Conservation (phyloP, 2,113 vertebrate species). For the Piprites chloris region DNA sequence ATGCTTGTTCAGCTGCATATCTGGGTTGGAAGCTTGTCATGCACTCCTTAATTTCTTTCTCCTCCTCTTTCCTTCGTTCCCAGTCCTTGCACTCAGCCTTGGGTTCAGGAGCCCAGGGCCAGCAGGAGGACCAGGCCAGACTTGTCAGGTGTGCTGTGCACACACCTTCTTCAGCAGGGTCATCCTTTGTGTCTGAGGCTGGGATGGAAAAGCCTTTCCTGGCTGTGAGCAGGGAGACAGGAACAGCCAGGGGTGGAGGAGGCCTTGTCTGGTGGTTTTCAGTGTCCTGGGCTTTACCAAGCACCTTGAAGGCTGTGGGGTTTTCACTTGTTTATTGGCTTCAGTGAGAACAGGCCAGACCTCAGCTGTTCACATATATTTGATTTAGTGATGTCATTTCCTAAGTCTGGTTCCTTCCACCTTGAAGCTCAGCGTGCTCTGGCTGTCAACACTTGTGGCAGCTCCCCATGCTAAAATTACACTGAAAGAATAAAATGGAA, state of each 20-base stretch:
- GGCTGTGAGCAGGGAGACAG: not conserved
- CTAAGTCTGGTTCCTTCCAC: not conserved
- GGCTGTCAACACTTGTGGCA: not conserved
- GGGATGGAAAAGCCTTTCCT: not conserved
- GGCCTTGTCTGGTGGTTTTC: not conserved
- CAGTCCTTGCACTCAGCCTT: not conserved
- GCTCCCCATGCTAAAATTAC: not conserved
- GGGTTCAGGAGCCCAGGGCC: not conserved
- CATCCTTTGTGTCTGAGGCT: not conserved
- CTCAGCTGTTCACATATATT: not conserved
- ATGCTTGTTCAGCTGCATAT: not conserved
- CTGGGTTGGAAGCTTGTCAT: not conserved
- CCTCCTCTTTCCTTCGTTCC: accelerated
- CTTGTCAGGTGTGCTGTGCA: not conserved
- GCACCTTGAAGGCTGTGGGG: accelerated
- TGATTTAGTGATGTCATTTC: not conserved
- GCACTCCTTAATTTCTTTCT: not conserved
- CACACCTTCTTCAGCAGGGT: not conserved
- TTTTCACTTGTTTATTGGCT: not conserved
- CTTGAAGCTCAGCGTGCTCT: not conserved
- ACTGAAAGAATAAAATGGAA: not conserved
- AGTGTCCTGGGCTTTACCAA: not conserved
- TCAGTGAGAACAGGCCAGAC: not conserved
- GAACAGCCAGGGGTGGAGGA: not conserved
- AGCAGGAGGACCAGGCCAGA: not conserved